Base-by-base conservation (phyloP, 2,113 vertebrate genomes). In the Psittacara wagleri region DNA sequence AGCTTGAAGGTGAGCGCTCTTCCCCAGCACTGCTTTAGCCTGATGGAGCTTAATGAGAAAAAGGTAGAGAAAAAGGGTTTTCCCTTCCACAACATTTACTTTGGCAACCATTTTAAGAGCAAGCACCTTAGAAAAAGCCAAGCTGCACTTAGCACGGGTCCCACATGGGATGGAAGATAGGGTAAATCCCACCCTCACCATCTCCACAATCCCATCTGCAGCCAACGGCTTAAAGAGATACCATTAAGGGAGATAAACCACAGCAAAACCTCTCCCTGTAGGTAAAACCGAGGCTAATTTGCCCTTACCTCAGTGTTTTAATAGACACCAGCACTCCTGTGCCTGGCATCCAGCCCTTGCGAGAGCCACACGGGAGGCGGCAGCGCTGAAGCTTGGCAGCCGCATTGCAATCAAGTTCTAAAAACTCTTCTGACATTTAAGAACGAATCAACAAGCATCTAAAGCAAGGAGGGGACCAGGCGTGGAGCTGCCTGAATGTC, bases 381-480 rank as follows among this genome's bases (percentile, higher is more conserved):
- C 79, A 35, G 92, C 27, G 1, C 55, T 63, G 83, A 1, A 69
- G 51, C 88, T 92, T 31, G 91, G 96, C 95, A 88, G 33, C 74
- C 75, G 7, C 92, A 94, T 95, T 77, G 96, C 93, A 98, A 97
- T 91, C 52, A 70, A 96, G 96, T 95, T 97, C 57, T 83, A 90
- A 97, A 97, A 98, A 88, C 97, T 96, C 95, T 89, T 78, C 94
- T 98, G 98, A 98, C 98, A 98, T 98, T 98, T 98, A 97, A 97
- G 96, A 97, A 97, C 33, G 97, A 98, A 98, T 98, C 98, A 98
- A 98, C 97, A 97, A 93, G 96, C 96, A 97, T 97, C 97, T 97
- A 92, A 96, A 92, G 97, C 62, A 93, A 96, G 75, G 97, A 97
- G 95, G 93, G 95, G 95, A 88, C 92, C 93, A 97, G 93, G 96